Evolutionary conservation across 2,797 vertebrate species (phyloP).

Genomic region (Parauchenoglanis punctatus): DNA sequence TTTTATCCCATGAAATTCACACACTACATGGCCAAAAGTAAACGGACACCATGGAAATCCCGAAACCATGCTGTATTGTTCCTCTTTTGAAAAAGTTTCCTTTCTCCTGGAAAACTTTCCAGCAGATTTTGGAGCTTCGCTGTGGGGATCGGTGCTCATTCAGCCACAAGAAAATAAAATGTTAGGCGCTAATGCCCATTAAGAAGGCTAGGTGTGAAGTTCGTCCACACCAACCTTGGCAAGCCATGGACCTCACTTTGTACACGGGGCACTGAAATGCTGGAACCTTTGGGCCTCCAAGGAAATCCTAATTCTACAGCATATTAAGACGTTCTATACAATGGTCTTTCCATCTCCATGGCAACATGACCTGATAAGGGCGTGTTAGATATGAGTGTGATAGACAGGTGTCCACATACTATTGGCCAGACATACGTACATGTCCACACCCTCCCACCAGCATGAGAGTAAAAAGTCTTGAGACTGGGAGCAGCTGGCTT

Average conservation of each 20-base stretch:
- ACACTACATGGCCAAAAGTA: neutral
- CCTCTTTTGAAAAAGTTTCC: neutral
- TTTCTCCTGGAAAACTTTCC: neutral
- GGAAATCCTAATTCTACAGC: neutral
- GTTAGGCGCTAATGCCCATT: neutral
- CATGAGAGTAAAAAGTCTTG: neutral
- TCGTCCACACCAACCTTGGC: neutral
- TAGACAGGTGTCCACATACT: neutral
- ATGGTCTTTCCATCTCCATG: neutral
- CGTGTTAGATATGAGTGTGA: neutral
- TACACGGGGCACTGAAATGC: neutral
- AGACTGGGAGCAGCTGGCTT: neutral
- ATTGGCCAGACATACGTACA: neutral
- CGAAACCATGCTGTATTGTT: no score
- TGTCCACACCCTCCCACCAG: neutral
- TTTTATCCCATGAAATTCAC: neutral
- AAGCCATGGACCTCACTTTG: neutral
- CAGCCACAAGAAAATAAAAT: neutral
- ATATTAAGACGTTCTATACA: neutral
- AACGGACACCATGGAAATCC: neutral
- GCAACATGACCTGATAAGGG: neutral
- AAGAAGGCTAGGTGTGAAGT: neutral
- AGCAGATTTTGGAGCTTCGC: neutral
- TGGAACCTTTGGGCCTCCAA: neutral
- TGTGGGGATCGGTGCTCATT: neutral